A percentile compares a stretch with the other conserved stretches of the same genome.
Evolutionary conservation across 2,797 vertebrate genomes (phyloP).

Genomic region (Tenualosa thibaudeaui): DNA sequence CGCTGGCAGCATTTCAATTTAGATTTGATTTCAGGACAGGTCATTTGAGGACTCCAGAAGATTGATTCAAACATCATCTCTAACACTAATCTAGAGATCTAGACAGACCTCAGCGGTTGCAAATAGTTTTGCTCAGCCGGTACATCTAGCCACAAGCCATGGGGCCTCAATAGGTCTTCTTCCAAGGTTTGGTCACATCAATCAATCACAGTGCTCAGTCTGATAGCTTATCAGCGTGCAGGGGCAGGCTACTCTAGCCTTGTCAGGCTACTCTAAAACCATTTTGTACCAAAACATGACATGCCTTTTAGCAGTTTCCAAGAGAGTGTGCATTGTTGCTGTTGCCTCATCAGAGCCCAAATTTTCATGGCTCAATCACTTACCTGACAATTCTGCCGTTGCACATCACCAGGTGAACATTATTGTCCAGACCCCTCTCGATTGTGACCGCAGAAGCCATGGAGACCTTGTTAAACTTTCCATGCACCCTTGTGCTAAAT

Average conservation of each 20-base stretch:
- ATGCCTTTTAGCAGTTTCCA: background rate
- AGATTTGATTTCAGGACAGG: background rate
- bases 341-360: background rate
- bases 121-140: too few species aligned
- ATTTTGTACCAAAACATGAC: background rate
- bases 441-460: conserved; percentile 87
- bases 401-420: conserved; percentile 88
- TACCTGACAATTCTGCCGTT: conserved; percentile 95
- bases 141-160: too few species aligned
- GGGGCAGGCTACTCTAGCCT: too few species aligned
- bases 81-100: background rate
- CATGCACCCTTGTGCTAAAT: conserved; percentile 82
- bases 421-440: conserved; percentile 83
- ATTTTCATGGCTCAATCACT: conserved; percentile 25
- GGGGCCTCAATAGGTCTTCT: too few species aligned
- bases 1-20: too few species aligned
- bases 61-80: background rate
- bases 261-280: background rate
- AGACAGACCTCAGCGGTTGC: too few species aligned
- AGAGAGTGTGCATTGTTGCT: background rate
- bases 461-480: conserved; percentile 91
- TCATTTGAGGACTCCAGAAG: background rate
- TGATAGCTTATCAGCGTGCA: too few species aligned
- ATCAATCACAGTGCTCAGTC: too few species aligned
- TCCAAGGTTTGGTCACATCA: too few species aligned